Evolutionary conservation across 2,113 vertebrate species (phyloP), one percentile per base, ranked within the genome.

Genomic region (Hydropotes inermis): DNA sequence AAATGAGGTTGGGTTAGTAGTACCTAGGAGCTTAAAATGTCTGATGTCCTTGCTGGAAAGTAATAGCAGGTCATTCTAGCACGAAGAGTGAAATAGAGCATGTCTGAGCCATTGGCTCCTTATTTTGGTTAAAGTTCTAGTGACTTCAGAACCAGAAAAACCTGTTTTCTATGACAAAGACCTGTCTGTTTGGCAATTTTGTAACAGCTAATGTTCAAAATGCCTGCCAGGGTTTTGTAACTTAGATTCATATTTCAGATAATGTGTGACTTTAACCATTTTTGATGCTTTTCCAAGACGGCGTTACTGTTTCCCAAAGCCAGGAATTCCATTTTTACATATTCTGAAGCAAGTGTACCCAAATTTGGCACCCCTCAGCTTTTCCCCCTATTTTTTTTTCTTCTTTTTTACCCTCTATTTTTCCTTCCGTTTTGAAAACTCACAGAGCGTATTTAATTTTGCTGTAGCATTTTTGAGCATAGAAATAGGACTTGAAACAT

Each of bases 101-200:
- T 36, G 39, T 57, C 61, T 30, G 45, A 94, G 74, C 60, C 67
- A 9, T 2, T 14, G 43, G 70, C 78, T 79, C 30, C 0, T 89
- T 81, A 86, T 82, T 25, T 89, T 58, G 10, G n/a, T 82, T 95
- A 87, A 95, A 93, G 60, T 25, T 91, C 25, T 39, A 17, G 16
- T 70, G 92, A 85, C 83, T 74, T 76, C 13, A 92, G 88, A 91
- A 86, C 94, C 61, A 74, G 96, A 86, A 67, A 39, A 97, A 94
- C 98, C 87, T 89, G 97, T 96, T 97, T 94, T 76, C 28, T 57
- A 5, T 45, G 74, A 76, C 85, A 43, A 82, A 94, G 57, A 25
- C n/a, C 57, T 28, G 47, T 78, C 47, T 94, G 87, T 83, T 58
- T 61, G 64, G 54, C 54, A 67, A 2, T 91, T 90, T 88, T 58